phyloP scores from a whole-genome alignment of 1,140 invertebrate species.

The Euglossa dilemma region DNA sequence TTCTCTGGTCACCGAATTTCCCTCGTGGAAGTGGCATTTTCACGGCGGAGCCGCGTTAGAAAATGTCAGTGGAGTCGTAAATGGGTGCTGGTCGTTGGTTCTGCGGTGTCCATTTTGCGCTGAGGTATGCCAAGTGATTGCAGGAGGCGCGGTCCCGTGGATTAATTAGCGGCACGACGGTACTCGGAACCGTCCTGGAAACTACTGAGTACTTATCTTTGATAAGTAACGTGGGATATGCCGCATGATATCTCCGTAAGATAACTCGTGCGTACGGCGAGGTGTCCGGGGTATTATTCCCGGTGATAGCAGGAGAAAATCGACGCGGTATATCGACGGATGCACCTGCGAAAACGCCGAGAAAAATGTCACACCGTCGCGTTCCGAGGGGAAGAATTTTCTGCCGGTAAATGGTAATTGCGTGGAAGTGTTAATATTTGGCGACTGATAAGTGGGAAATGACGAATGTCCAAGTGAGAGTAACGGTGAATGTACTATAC shows the following conservation, averaged over 20 bases:
- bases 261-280: slow-evolving; percentile 50
- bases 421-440: background rate
- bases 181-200: slow-evolving; percentile 49
- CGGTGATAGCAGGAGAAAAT: slow-evolving; percentile 12
- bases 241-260: slow-evolving; percentile 62
- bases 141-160: background rate
- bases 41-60: background rate
- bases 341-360: slow-evolving; percentile 15
- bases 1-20: background rate
- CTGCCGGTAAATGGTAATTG: background rate
- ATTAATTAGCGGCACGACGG: slow-evolving; percentile 45
- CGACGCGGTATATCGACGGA: slow-evolving; percentile 1
- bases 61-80: background rate
- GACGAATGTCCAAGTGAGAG: background rate
- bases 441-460: background rate
- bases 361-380: background rate
- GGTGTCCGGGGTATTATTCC: slow-evolving; percentile 46
- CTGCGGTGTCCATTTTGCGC: background rate
- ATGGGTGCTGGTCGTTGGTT: background rate
- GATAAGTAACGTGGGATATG: slow-evolving; percentile 66
- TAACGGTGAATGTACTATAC: background rate
- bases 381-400: no score
- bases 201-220: slow-evolving; percentile 69
- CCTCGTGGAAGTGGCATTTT: background rate
- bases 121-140: no score